Percentiles rank a stretch among this genome's conserved stretches.
Evolutionary conservation across 2,888 invertebrate species (phyloP).

Genomic region (Gortyna flavago): DNA sequence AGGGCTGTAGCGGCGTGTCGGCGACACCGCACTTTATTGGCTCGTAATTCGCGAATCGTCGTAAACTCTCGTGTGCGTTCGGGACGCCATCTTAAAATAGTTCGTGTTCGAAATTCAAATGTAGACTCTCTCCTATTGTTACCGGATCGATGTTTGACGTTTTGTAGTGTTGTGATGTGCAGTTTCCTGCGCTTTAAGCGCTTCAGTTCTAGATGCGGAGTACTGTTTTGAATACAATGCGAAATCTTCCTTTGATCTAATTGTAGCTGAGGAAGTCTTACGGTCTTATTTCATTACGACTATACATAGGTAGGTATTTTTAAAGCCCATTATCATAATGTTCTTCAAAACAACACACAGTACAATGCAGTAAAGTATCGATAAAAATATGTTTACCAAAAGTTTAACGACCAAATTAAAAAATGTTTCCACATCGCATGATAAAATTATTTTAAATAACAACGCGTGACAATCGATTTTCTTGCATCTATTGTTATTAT

Average conservation of each 20-base stretch:
- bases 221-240: slow-evolving; percentile 60
- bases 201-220: slow-evolving; percentile 32
- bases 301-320: slow-evolving; percentile 22
- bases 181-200: slow-evolving; percentile 68
- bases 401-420: slow-evolving; percentile 54
- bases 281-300: slow-evolving; percentile 42
- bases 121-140: slow-evolving; percentile 73
- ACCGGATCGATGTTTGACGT: slow-evolving; percentile 71
- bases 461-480: slow-evolving; percentile 59
- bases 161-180: slow-evolving; percentile 70
- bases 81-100: slow-evolving; percentile 83
- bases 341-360: slow-evolving; percentile 17
- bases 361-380: slow-evolving; percentile 9
- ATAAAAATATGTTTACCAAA: slow-evolving; percentile 36
- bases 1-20: slow-evolving; percentile 77
- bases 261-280: slow-evolving; percentile 53
- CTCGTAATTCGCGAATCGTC: slow-evolving; percentile 82
- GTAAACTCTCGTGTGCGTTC: slow-evolving; percentile 78
- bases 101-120: slow-evolving; percentile 75
- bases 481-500: slow-evolving; percentile 45
- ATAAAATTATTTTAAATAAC: slow-evolving; percentile 57
- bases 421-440: slow-evolving; percentile 54
- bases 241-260: slow-evolving; percentile 58
- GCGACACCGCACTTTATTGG: slow-evolving; percentile 80
- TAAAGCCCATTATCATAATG: slow-evolving; percentile 13